phyloP scores from a whole-genome alignment of 2,113 vertebrate species.

The Todiramphus chloris region DNA sequence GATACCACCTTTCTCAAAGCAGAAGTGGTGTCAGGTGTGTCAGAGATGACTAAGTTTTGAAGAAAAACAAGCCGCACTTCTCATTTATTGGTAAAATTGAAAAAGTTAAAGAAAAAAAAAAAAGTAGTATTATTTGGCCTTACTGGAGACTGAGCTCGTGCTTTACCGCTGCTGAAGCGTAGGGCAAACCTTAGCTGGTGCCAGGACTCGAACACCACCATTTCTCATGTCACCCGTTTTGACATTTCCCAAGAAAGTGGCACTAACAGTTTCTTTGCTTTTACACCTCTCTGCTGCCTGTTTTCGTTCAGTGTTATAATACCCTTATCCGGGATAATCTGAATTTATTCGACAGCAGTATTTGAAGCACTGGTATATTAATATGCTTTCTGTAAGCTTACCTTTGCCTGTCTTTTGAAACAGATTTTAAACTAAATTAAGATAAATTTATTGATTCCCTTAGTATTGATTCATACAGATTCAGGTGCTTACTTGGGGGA shows the following conservation, averaged over 20 bases:
- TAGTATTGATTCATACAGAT: background rate
- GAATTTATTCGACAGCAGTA: background rate
- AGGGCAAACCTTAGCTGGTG: background rate
- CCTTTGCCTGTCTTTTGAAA: background rate
- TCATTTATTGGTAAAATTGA: background rate
- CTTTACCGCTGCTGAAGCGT: background rate
- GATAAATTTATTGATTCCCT: background rate
- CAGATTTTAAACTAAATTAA: background rate
- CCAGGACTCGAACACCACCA: background rate
- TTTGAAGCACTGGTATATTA: background rate
- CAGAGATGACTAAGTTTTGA: slow-evolving; percentile 62
- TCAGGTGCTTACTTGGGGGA: background rate
- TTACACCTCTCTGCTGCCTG: background rate
- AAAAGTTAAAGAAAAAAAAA: background rate
- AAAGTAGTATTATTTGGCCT: background rate
- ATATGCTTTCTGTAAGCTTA: background rate
- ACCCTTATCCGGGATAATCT: background rate
- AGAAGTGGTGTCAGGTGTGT: slow-evolving; percentile 60
- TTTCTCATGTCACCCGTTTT: background rate
- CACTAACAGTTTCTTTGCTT: background rate
- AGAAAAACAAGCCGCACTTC: slow-evolving; percentile 23
- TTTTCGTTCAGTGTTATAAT: background rate
- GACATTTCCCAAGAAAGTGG: background rate
- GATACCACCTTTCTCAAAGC: slow-evolving; percentile 56
- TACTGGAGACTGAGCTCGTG: background rate